Evolutionary conservation across 2,888 invertebrate species (phyloP).

Genomic region (Toxonevra muliebris): DNA sequence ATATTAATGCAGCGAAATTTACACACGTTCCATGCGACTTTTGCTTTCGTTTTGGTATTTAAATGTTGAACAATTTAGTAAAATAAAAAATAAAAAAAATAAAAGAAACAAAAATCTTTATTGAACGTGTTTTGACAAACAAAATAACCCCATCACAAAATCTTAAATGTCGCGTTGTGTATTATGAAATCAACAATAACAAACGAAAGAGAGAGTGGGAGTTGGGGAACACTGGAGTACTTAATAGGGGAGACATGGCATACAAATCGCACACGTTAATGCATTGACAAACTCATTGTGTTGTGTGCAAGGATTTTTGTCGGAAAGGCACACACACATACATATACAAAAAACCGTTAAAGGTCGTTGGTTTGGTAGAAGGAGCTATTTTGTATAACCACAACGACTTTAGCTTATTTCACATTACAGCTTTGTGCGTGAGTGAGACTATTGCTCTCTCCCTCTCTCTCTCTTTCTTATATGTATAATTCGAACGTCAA

Average conservation of each 20-base stretch:
- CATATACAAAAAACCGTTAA: no score
- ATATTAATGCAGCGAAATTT: slow-evolving; percentile 2
- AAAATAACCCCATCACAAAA: slow-evolving; percentile 22
- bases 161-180: neutral
- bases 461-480: neutral
- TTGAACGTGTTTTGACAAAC: slow-evolving; percentile 32
- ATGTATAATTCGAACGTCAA: slow-evolving; percentile 15
- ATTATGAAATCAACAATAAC: neutral
- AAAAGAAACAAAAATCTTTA: slow-evolving; percentile 21
- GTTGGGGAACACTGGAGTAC: neutral
- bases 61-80: neutral
- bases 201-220: neutral
- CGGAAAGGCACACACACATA: no score
- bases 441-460: no score
- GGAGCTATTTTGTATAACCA: no score
- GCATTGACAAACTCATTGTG: slow-evolving; percentile 28
- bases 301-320: slow-evolving; percentile 8
- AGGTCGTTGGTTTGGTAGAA: no score
- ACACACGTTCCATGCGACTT: slow-evolving; percentile 11
- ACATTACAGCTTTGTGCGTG: neutral
- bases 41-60: slow-evolving; percentile 13
- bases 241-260: neutral
- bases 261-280: slow-evolving; percentile 12
- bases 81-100: neutral
- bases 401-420: no score